Evolutionary conservation across 2,797 vertebrate genomes (phyloP).

Genomic region (Poeciliopsis infans): DNA sequence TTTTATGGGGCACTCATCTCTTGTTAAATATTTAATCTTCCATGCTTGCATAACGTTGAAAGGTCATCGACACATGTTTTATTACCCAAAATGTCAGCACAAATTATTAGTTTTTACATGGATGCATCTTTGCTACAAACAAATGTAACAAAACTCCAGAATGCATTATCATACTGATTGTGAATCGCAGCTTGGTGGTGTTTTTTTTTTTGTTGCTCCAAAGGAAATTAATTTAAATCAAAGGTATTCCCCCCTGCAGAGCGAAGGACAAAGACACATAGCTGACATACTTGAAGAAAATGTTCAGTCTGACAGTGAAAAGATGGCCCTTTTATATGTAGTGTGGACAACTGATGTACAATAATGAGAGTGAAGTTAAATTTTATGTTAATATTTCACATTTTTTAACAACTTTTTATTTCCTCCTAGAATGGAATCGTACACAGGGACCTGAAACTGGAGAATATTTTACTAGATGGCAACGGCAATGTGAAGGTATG

Average conservation of each 20-base stretch:
- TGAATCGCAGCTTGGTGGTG: slow-evolving; percentile 28
- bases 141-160: background rate
- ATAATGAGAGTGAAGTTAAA: background rate
- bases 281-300: slow-evolving; percentile 61
- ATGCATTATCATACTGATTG: background rate
- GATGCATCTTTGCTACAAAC: slow-evolving; percentile 8
- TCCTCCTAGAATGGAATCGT: slow-evolving; percentile 90
- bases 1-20: slow-evolving; percentile 22
- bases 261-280: slow-evolving; percentile 71
- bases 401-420: background rate
- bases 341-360: slow-evolving; percentile 24
- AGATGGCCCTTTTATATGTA: slow-evolving; percentile 39
- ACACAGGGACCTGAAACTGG: slow-evolving; percentile 96
- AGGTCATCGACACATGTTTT: background rate
- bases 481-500: slow-evolving; percentile 93
- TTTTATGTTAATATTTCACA: slow-evolving; percentile 3
- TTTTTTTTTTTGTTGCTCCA: slow-evolving; percentile 31
- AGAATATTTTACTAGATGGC: slow-evolving; percentile 95
- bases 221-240: slow-evolving; percentile 44
- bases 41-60: background rate
- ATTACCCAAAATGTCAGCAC: background rate
- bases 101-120: background rate
- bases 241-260: slow-evolving; percentile 78
- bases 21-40: slow-evolving; percentile 37
- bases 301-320: slow-evolving; percentile 43